Percentiles rank a stretch among this genome's conserved stretches.
Evolutionary conservation across 2,888 invertebrate species (phyloP).

Genomic region (Platycheirus rosarum): DNA sequence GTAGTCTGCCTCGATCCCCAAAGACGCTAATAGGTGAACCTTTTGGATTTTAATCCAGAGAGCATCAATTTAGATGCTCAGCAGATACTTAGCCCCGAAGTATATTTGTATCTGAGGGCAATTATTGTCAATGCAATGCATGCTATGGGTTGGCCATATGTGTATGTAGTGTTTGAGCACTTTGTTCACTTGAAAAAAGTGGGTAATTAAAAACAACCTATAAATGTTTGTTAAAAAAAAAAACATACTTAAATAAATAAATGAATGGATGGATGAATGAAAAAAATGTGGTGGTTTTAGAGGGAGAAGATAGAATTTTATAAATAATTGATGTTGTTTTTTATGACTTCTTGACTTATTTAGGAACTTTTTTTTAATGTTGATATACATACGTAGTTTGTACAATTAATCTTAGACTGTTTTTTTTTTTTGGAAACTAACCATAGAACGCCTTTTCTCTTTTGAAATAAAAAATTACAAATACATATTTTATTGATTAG

Average conservation of each 20-base stretch:
- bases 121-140: conserved; percentile 23
- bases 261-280: not conserved
- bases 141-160: too few relatives aligned
- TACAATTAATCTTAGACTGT: too few relatives aligned
- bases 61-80: conserved; percentile 30
- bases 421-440: too few relatives aligned
- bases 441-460: too few relatives aligned
- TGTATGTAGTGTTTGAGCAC: conserved; percentile 18
- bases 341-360: too few relatives aligned
- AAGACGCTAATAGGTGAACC: not conserved
- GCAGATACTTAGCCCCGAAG: not conserved
- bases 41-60: conserved; percentile 11
- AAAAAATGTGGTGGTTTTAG: too few relatives aligned
- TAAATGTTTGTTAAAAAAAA: conserved; percentile 10
- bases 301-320: too few relatives aligned
- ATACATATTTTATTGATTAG: too few relatives aligned
- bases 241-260: not conserved
- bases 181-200: conserved; percentile 27
- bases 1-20: not conserved
- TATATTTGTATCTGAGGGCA: conserved; percentile 16
- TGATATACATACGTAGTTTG: too few relatives aligned
- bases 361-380: too few relatives aligned
- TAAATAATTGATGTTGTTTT: too few relatives aligned
- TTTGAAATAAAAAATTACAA: too few relatives aligned
- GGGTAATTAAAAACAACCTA: not conserved